phyloP scores from a whole-genome alignment of 2,888 invertebrate genomes.

The Scaptomyza flava region DNA sequence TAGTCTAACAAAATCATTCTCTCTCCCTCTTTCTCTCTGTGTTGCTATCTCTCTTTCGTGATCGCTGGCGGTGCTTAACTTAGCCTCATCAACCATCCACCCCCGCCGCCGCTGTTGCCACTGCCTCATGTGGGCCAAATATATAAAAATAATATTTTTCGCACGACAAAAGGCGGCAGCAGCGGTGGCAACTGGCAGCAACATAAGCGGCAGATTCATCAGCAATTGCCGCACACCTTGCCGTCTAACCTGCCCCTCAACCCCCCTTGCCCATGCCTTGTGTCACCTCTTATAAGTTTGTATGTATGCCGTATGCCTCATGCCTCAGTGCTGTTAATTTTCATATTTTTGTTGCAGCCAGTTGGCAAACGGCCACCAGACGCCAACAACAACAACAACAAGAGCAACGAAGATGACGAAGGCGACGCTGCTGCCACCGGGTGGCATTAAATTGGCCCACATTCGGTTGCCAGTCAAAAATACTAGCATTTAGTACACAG shows the following conservation, averaged over 20 bases:
- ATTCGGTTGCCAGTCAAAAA: constrained; percentile 31
- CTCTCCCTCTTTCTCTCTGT: neutral
- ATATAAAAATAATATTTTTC: constrained; percentile 58
- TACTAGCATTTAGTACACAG: neutral
- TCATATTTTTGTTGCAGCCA: constrained; percentile 46
- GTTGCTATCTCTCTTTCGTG: constrained; percentile 26
- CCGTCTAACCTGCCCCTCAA: neutral
- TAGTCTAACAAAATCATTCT: constrained; percentile 1
- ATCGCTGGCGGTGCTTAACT: constrained; percentile 42
- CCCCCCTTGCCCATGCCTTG: neutral
- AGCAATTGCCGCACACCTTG: constrained; percentile 48
- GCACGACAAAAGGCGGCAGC: constrained; percentile 53
- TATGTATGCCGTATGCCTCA: constrained; percentile 2
- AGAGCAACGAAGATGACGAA: neutral
- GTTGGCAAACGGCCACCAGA: constrained; percentile 67
- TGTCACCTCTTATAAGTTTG: constrained; percentile 9
- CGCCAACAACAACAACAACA: constrained; percentile 26
- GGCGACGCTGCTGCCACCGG: constrained; percentile 44
- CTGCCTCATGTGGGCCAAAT: constrained; percentile 59
- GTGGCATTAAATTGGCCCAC: constrained; percentile 64
- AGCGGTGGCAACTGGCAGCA: constrained; percentile 25
- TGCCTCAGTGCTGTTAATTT: constrained; percentile 31
- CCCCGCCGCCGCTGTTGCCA: neutral
- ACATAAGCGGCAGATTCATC: constrained; percentile 19
- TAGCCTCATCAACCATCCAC: neutral